Base-by-base conservation (phyloP, 2,113 vertebrate genomes). In the Pandion haliaetus region DNA sequence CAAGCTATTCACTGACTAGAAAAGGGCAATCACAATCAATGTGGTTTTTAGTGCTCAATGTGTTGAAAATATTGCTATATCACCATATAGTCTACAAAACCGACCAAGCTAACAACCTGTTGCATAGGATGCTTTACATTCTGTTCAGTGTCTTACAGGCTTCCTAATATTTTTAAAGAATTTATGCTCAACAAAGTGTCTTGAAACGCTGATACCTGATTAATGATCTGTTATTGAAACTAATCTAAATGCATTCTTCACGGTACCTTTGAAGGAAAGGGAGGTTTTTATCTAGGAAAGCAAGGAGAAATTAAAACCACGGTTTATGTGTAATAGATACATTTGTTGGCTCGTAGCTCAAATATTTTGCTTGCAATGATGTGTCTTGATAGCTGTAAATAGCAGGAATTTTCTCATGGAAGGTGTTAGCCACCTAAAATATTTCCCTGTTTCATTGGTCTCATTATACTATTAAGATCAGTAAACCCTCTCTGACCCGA, bases 151-250 rank as follows among this genome's bases (percentile, higher is more conserved):
- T 59, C 58, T 78, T 81, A 45, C 3, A 83, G 49, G 52, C 59
- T 73, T 74, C 47, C 31, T 71, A 55, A 52, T 44, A 24, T n/a
- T 42, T 62, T 93, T 96, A 72, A 94, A 82, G 32, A 80, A 28
- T 17, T 96, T 67, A 31, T 90, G 83, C 90, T 92, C 34, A 96
- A 42, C 66, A 87, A 93, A 88, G 62, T 70, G 34, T 76, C 83
- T 93, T 85, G 66, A 94, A 95, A 95, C 29, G 50, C 21, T 57
- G 62, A 85, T 93, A 90, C 8, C 25, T 85, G 73, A 93, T 95
- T 97, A 94, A 92, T 94, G 71, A 83, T 93, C 44, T 88, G 36
- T 97, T 97, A 95, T 95, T 97, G 86, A 98, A 97, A 95, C 50
- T 95, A 93, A 96, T 97, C n/a, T 94, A 97, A 97, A 95, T 96